Evolutionary conservation across 2,888 invertebrate genomes (phyloP), one percentile per base, ranked within the genome.

Genomic region (Xylota segnis): DNA sequence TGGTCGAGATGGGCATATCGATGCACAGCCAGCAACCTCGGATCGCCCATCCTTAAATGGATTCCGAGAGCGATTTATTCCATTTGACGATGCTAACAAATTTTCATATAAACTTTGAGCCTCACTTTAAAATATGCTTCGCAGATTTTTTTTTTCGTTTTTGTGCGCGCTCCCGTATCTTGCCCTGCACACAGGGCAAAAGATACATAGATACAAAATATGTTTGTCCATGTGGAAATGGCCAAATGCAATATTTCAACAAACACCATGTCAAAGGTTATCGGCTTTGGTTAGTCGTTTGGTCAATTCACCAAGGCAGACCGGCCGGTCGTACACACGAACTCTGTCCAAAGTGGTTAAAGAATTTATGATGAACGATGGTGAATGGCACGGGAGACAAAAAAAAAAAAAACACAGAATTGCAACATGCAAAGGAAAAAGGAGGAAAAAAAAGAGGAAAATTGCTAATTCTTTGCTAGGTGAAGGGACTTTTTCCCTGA

Each of bases 191-290:
- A 32, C 23, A 2, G 23, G 23, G 23, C 14, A 29, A 23, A 14
- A 45, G 32, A 32, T 40, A 18, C 5, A 56, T 23, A 47, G 37
- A 61, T 37, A 45, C 18, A 45, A 71, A 61, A 37, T 63, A 50
- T 76, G 76, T 56, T 71, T 72, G 72, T 50, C 50, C 86, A 77
- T 86, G 72, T 86, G 86, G 82, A 86, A 82, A 71, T 76, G 82
- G 72, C 76, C 82, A 77, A 82, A 86, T 86, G 82, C 76, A 86
- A 86, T 86, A 77, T 86, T 86, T 86, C 77, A 82, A 37, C 82
- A 86, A 86, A 82, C 71, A 61, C 76, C 76, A 82, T 82, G 82
- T 82, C 76, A 82, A 82, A 72, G 86, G 86, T 82, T 82, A 82
- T 86, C 82, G 66, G 82, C 82, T 86, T 72, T 82, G 72, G 76